Base-by-base conservation (phyloP, 2,888 invertebrate genomes). In the Microctonus aethiopoides region DNA sequence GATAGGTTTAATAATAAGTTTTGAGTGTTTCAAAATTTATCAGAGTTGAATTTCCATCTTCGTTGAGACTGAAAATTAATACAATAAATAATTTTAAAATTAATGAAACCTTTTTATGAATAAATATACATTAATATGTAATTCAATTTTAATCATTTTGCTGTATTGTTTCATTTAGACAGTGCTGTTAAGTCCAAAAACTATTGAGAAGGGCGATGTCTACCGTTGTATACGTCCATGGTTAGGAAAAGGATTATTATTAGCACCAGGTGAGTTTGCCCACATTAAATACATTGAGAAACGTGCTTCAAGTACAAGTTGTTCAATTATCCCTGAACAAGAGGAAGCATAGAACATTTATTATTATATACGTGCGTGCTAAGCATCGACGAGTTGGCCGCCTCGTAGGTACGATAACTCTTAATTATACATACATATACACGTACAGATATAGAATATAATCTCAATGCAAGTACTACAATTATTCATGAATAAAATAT, bases 241-340 rank as follows among this genome's bases (percentile, higher is more conserved):
- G 79, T 29, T 79, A 46, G 80, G 80, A 51, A 78, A 75, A n/a
- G 80, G 80, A 71, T 75, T 81, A 71, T 80, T 81, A 67, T 79
- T 78, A n/a, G 80, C 80, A 56, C 79, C 80, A 67, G 79, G 80
- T 80, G 67, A 76, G 75, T 63, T 70, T 63, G 52, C 41, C 29
- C 62, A 34, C 32, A 65, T 64, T 57, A n/a, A n/a, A n/a, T n/a
- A n/a, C n/a, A n/a, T n/a, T n/a, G n/a, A n/a, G n/a, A n/a, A n/a
- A n/a, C 79, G 79, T 79, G 80, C 72, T 72, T 69, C 61, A 75
- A 64, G 73, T 80, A 79, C 75, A 79, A 80, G 77, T 74, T 62
- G 73, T 73, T 74, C 71, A 73, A 77, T 77, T 75, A 76, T 74
- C 64, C 70, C 67, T 63, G 51, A 65, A 13, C 39, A 39, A 32